These are phyloP conservation scores for Phalloptychus januarius DNA, from an alignment of 2,797 vertebrate genomes.

Conservation along the genomic window DNA sequence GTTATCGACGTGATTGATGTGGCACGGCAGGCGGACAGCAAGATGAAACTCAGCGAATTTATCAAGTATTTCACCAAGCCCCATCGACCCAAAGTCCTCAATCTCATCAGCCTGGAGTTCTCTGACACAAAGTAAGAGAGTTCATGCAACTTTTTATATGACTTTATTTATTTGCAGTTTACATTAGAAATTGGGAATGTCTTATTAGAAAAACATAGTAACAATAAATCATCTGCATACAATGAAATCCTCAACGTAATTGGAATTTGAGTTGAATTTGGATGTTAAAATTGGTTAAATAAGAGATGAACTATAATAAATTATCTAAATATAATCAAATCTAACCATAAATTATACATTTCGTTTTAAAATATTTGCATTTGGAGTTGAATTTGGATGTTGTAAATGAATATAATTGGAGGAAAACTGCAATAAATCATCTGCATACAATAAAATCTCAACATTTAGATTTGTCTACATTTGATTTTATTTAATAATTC, in stretches of 20 bases:
- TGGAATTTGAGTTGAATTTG: background rate
- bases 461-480: background rate
- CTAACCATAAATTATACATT: no score
- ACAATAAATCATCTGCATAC: background rate
- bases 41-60: constrained; percentile 97
- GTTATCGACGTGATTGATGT: constrained; percentile 98
- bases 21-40: constrained; percentile 98
- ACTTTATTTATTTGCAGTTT: background rate
- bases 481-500: no score
- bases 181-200: background rate
- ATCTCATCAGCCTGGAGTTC: constrained; percentile 99
- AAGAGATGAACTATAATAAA: no score
- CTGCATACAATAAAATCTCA: background rate
- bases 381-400: background rate
- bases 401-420: background rate
- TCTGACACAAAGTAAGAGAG: constrained; percentile 94
- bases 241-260: background rate
- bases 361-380: background rate
- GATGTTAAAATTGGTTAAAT: background rate
- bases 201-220: background rate
- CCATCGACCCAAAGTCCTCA: constrained; percentile 94
- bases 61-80: constrained; percentile 93
- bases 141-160: background rate
- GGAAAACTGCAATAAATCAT: background rate
- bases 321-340: no score